Evolutionary conservation across 2,797 vertebrate genomes (phyloP).

Genomic region (Aratinga solstitialis): DNA sequence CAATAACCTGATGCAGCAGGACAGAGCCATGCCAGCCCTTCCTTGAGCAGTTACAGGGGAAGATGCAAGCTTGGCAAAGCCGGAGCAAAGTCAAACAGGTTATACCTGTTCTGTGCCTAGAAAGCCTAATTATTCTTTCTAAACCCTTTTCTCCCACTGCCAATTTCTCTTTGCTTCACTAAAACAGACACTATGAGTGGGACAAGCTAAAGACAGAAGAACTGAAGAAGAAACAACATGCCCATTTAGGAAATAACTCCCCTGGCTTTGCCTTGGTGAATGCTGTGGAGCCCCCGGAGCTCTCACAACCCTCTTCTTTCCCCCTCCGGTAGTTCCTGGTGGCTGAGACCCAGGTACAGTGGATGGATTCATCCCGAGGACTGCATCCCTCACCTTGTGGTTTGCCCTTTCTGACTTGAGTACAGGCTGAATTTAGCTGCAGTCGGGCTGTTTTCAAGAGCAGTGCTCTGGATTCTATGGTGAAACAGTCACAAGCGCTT

Average conservation of each 20-base stretch:
- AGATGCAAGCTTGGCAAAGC: background rate
- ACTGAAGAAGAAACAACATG: background rate
- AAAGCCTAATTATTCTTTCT: constrained; percentile 13
- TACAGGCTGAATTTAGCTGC: background rate
- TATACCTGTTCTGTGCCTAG: constrained; percentile 34
- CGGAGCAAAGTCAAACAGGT: constrained; percentile 23
- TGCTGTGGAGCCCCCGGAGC: background rate
- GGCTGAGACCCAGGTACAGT: background rate
- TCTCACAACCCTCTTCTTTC: background rate
- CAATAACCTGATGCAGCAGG: background rate
- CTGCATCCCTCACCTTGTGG: background rate
- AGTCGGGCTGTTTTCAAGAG: background rate
- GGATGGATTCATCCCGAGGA: background rate
- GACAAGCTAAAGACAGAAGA: background rate
- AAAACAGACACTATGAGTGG: background rate
- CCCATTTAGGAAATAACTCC: background rate
- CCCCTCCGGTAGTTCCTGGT: background rate
- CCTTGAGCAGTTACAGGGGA: background rate
- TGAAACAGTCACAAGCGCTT: background rate
- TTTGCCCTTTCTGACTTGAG: background rate
- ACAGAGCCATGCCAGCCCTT: background rate
- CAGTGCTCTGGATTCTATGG: background rate
- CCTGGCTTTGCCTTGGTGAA: background rate
- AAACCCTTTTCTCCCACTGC: constrained; percentile 31
- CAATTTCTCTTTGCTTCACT: constrained; percentile 21